A percentile compares a stretch with the other conserved stretches of the same genome.
These are phyloP conservation scores for Notolepis coatsorum DNA, from an alignment of 2,797 vertebrate genomes.

Conservation along the genomic window DNA sequence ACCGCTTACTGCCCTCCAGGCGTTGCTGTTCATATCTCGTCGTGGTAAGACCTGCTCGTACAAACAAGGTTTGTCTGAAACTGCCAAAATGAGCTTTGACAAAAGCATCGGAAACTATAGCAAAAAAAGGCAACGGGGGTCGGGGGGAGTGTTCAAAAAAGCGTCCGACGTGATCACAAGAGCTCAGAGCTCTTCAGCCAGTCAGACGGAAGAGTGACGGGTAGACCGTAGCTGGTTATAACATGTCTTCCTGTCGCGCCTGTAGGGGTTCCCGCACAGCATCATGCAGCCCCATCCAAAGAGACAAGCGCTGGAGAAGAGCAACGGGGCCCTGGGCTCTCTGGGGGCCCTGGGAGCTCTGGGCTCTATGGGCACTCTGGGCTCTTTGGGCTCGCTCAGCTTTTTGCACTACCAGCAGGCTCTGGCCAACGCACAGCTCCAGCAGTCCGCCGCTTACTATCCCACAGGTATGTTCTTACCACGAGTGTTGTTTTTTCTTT, in stretches of 20 bases:
- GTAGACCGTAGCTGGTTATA: slow-evolving; percentile 24
- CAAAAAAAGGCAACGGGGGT: too few relatives aligned
- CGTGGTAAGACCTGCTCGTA: too few relatives aligned
- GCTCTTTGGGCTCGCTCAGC: slow-evolving; percentile 90
- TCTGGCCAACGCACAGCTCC: slow-evolving; percentile 90
- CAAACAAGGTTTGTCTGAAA: too few relatives aligned
- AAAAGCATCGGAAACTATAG: too few relatives aligned
- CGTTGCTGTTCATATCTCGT: too few relatives aligned
- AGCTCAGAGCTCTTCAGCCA: too few relatives aligned
- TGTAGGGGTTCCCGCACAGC: slow-evolving; percentile 90
- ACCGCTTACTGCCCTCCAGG: too few relatives aligned
- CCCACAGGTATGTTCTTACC: slow-evolving; percentile 51
- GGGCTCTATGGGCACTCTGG: too few relatives aligned
- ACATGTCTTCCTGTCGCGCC: slow-evolving; percentile 54
- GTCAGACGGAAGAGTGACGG: not conserved
- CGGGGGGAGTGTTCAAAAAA: not conserved
- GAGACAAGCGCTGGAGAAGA: slow-evolving; percentile 96
- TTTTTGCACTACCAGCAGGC: slow-evolving; percentile 98
- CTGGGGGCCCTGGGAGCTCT: too few relatives aligned
- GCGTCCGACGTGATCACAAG: too few relatives aligned
- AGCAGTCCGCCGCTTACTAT: slow-evolving; percentile 83
- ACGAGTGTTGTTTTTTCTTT: too few relatives aligned
- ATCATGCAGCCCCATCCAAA: slow-evolving; percentile 96
- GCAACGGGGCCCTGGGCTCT: slow-evolving; percentile 89
- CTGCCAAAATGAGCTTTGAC: too few relatives aligned